Evolutionary conservation across 1,140 invertebrate species (phyloP).

Genomic region (Trinorchestia longiramus): DNA sequence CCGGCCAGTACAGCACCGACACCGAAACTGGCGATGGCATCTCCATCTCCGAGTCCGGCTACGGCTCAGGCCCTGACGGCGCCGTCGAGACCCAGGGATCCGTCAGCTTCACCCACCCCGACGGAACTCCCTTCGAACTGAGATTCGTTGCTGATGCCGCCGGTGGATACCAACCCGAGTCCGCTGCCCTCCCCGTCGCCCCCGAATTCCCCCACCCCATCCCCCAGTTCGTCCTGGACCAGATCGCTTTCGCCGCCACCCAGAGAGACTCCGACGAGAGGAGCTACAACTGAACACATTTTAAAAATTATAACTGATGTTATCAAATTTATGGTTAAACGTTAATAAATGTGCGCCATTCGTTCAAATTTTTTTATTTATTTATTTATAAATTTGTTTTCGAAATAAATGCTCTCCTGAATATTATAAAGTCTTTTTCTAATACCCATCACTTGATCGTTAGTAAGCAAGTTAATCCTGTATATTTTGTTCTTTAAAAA

Average conservation of each 20-base stretch:
- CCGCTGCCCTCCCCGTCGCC: conserved; percentile 77
- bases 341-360: neutral
- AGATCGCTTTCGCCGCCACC: conserved; percentile 56
- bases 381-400: neutral
- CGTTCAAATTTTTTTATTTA: neutral
- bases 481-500: no score
- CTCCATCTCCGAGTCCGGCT: no score
- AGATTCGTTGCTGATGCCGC: conserved; percentile 56
- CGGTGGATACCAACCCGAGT: conserved; percentile 56
- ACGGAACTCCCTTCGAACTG: no score
- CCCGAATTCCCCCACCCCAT: conserved; percentile 71
- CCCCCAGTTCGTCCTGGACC: conserved; percentile 61
- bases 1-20: no score
- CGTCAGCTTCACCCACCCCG: no score
- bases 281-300: neutral
- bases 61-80: no score
- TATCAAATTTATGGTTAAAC: neutral
- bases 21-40: no score
- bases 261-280: conserved; percentile 52
- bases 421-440: neutral
- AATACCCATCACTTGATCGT: no score
- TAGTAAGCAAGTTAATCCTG: no score
- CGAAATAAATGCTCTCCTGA: neutral
- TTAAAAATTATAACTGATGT: neutral
- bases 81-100: neutral